Conservation (phyloP, 1,140 invertebrate species). For the Theocolax elegans region DNA sequence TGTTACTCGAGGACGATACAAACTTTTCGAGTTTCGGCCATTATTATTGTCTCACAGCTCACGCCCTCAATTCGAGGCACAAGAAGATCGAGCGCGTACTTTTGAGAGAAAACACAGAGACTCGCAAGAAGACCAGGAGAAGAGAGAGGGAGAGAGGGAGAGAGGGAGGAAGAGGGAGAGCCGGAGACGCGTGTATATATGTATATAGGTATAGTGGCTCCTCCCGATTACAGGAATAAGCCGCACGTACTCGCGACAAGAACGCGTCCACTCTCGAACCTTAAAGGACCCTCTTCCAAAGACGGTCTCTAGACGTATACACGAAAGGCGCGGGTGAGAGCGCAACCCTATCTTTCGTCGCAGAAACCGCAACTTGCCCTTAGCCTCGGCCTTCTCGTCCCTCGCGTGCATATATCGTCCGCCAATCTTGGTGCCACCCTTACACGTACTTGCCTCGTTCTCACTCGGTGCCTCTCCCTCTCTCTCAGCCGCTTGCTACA, state of each 20-base stretch:
- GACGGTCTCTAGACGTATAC: constrained; percentile 45
- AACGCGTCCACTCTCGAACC: constrained; percentile 53
- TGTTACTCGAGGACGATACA: background rate
- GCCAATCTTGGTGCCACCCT: constrained; percentile 45
- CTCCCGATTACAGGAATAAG: constrained; percentile 7
- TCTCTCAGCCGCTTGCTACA: too few relatives aligned
- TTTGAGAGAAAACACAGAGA: background rate
- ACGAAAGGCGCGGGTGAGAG: constrained; percentile 52
- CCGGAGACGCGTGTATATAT: too few relatives aligned
- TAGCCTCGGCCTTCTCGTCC: constrained; percentile 38
- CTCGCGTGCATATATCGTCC: constrained; percentile 30
- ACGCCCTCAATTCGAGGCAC: background rate
- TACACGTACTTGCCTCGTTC: constrained; percentile 54
- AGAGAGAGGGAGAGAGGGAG: too few relatives aligned
- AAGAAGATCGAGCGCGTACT: background rate
- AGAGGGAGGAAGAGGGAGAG: too few relatives aligned
- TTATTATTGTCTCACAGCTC: background rate
- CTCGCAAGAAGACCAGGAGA: constrained; percentile 11
- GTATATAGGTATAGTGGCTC: too few relatives aligned
- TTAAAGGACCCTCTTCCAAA: constrained; percentile 57
- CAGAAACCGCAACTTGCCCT: constrained; percentile 66
- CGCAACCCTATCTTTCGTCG: constrained; percentile 63
- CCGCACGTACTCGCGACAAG: constrained; percentile 6
- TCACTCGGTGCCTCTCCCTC: constrained; percentile 45
- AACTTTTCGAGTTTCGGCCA: constrained; percentile 23